Percentiles rank a stretch among this genome's conserved stretches.
phyloP scores from a whole-genome alignment of 1,140 invertebrate species.

The Periplaneta americana region DNA sequence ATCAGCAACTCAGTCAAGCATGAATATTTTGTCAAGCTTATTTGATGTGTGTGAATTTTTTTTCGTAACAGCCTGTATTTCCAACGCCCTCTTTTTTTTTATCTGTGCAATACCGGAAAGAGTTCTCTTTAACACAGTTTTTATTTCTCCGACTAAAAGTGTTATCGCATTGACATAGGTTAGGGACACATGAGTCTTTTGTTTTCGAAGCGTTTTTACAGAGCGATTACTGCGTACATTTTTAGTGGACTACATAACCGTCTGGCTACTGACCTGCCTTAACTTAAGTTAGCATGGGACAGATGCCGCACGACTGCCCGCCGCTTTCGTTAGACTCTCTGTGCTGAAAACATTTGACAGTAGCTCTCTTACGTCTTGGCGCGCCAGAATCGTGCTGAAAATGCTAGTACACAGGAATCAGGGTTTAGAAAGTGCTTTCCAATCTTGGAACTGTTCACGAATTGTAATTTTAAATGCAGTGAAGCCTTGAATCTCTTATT shows the following conservation, averaged over 20 bases:
- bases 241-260: not conserved
- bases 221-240: not conserved
- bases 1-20: no score
- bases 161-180: not conserved
- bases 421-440: not conserved
- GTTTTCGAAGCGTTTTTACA: not conserved
- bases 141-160: not conserved
- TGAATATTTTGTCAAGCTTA: no score
- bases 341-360: not conserved
- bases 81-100: no score
- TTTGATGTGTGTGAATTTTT: no score
- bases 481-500: not conserved
- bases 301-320: not conserved
- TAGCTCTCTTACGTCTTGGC: not conserved
- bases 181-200: not conserved
- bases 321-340: no score
- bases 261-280: constrained; percentile 3
- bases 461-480: no score
- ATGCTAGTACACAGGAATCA: not conserved
- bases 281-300: not conserved
- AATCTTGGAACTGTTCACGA: not conserved
- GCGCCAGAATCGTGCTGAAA: not conserved
- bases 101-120: not conserved
- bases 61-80: not conserved
- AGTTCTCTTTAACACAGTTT: not conserved